These are phyloP conservation scores for Cryptoblepharus egeriae DNA, from an alignment of 2,797 vertebrate species.

Conservation along the genomic window DNA sequence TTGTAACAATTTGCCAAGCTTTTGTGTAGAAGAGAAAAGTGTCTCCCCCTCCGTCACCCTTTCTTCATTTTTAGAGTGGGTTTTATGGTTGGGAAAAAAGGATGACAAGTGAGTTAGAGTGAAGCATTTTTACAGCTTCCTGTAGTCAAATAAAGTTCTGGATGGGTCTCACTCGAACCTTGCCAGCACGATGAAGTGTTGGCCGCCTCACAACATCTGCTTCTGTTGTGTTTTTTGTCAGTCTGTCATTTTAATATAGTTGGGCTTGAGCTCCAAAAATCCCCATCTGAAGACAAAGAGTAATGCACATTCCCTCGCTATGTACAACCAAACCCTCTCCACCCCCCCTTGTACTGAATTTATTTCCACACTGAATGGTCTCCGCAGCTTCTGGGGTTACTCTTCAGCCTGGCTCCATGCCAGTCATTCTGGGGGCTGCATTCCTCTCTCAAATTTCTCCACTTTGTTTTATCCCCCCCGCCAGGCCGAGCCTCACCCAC, in stretches of 20 bases:
- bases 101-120: slow-evolving; percentile 6
- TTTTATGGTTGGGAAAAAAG: slow-evolving; percentile 42
- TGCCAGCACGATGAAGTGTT: slow-evolving; percentile 3
- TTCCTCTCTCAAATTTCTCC: not conserved
- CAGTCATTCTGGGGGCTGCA: not conserved
- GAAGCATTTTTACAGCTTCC: not conserved
- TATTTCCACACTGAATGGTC: not conserved
- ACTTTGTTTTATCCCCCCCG: not conserved
- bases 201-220: not conserved
- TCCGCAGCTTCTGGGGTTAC: slow-evolving; percentile 12
- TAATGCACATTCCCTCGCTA: not conserved
- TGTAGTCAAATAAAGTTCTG: not conserved
- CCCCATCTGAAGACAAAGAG: not conserved
- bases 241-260: not conserved
- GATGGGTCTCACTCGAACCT: not conserved
- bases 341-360: not conserved
- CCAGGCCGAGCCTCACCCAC: not conserved
- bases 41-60: not conserved
- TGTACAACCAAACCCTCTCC: not conserved
- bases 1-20: slow-evolving; percentile 51
- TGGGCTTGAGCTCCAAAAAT: not conserved
- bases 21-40: slow-evolving; percentile 17
- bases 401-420: not conserved
- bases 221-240: not conserved
- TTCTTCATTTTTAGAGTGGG: not conserved